Evolutionary conservation across 2,113 vertebrate genomes (phyloP), one percentile per base, ranked within the genome.

Genomic region (Muntiacus muntjak): DNA sequence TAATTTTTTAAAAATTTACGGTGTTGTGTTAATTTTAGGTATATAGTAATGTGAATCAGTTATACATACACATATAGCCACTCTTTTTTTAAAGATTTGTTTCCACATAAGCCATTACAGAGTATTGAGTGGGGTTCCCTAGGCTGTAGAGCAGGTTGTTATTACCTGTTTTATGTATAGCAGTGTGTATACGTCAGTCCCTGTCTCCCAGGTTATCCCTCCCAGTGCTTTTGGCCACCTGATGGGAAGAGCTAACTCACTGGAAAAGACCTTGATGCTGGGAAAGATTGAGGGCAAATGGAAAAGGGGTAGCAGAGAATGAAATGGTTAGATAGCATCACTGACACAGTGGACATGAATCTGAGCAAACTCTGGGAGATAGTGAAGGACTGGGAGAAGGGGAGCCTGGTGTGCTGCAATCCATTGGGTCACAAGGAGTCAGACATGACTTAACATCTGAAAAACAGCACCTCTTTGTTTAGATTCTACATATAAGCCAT

Each of bases 1-100:
- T 12, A n/a, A 2, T 1, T 4, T 36, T 36, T 36, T 67, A 11
- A 0, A 21, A 67, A n/a, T 11, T 36, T 71, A 71, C 0, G 1
- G 21, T 10, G 21, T 23, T 11, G 19, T 76, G 23, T 76, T 74
- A 43, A 40, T 26, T 76, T 43, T 43, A 43, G 71, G 71, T 76
- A 12, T 43, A 26, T 12, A 76, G 71, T 26, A 26, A 25, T 43
- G 71, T 76, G 36, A 76, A 76, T 76, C 71, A 71, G n/a, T 36
- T 71, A 71, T 36, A 71, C 17, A 71, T 11, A 43, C 21, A 43
- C 71, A 43, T 23, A 6, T 6, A 71, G 36, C 67, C 23, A 26
- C 11, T 40, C 71, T 43, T 25, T 40, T 74, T 74, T 74, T 1
- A 26, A 43, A 25, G 36, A 74, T 7, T 43, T 25, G 40, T 43